These are phyloP conservation scores for Phymastichus coffea DNA, from an alignment of 1,140 invertebrate genomes.

Conservation along the genomic window DNA sequence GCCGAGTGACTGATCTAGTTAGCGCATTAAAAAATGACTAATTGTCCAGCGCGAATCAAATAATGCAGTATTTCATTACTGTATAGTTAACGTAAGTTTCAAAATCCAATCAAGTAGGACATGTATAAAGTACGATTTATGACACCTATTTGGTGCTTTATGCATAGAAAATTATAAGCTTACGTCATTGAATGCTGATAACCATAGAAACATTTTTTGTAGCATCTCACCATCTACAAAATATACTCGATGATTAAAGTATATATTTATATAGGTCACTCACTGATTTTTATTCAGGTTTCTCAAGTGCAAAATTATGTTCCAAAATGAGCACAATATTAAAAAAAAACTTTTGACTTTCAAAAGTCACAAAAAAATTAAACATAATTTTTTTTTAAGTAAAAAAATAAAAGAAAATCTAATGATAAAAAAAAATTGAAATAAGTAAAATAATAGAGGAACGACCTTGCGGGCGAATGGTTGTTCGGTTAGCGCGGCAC, in stretches of 20 bases:
- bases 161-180: background rate
- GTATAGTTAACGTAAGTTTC: conserved; percentile 8
- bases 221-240: background rate
- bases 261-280: no score
- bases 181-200: background rate
- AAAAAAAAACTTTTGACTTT: conserved; percentile 5
- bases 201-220: conserved; percentile 7
- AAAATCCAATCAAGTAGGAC: conserved; percentile 8
- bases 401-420: conserved; percentile 6
- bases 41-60: conserved; percentile 10
- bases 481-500: background rate
- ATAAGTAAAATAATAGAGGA: conserved; percentile 2
- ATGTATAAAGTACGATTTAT: conserved; percentile 15
- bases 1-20: conserved; percentile 27
- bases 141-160: conserved; percentile 5
- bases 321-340: background rate
- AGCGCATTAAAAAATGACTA: conserved; percentile 16
- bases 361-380: no score
- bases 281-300: no score
- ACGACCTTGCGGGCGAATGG: no score
- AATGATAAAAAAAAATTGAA: conserved; percentile 1
- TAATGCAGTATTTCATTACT: conserved; percentile 11
- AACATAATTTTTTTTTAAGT: conserved; percentile 18
- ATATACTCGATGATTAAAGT: background rate
- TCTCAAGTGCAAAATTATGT: no score